phyloP scores from a whole-genome alignment of 2,113 vertebrate species.

The Oreochromis spilurus region DNA sequence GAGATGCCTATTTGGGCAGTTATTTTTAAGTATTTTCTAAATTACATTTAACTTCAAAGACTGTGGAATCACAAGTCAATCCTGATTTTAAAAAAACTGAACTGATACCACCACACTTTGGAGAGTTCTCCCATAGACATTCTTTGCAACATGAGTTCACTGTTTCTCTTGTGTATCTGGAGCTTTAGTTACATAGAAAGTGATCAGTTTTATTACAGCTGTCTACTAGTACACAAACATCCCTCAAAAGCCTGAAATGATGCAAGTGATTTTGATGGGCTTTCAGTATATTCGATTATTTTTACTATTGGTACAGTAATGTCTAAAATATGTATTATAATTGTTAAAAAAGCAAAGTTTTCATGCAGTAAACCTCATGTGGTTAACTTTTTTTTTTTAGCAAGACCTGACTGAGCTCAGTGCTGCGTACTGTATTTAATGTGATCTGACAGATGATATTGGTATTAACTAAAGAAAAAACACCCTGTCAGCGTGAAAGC shows the following conservation, averaged over 20 bases:
- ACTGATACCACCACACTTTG: neutral
- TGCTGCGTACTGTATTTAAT: neutral
- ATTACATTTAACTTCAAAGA: neutral
- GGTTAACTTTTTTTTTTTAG: neutral
- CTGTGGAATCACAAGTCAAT: neutral
- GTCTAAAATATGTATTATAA: neutral
- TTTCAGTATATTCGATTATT: neutral
- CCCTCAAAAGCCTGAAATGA: neutral
- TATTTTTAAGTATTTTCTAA: neutral
- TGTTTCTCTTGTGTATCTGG: neutral
- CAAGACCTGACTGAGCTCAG: neutral
- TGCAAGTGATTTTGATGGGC: neutral
- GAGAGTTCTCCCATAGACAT: rapidly evolving
- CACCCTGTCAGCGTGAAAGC: neutral
- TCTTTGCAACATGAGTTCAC: neutral
- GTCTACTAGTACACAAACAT: neutral
- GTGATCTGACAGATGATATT: neutral
- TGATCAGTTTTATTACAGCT: neutral
- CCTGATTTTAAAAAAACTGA: rapidly evolving
- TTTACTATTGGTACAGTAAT: neutral
- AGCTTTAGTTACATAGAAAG: neutral
- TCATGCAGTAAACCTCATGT: neutral
- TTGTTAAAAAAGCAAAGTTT: neutral
- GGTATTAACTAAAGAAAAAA: neutral
- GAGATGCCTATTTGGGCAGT: neutral